Evolutionary conservation across 2,888 invertebrate genomes (phyloP), one percentile per base, ranked within the genome.

Genomic region (Calliphora vomitoria): DNA sequence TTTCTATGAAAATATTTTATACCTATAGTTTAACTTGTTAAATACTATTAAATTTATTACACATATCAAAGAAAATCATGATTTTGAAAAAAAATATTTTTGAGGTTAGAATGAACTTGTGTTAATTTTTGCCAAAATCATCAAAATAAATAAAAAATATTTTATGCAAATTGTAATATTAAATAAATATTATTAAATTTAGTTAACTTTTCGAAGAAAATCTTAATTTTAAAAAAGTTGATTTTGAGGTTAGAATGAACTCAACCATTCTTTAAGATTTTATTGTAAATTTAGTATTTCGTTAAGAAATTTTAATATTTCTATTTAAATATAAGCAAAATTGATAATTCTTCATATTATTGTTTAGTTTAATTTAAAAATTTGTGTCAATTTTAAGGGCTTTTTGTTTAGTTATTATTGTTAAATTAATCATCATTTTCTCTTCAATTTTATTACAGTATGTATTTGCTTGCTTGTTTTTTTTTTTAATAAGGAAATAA

Each of bases 401-500:
- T 31, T 62, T 62, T 75, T 62, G 25, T 62, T 62, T 53, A 11
- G 44, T 44, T 44, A 4, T 44, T 44, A 13, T 44, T 44, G 11
- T 41, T 18, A 47, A 72, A 53, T 44, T 66, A 64, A 79, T 79
- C 47, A 68, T 69, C 25, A 79, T 58, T 76, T 79, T 74, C 38
- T 47, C 50, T 84, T 74, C n/a, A 66, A 79, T 85, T 68, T 75
- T 69, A 41, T 69, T 44, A 10, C 18, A 50, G 41, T 31, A 3
- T 50, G 8, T 53, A 64, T 68, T 72, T 41, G 15, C 31, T 38
- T 31, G 8, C 4, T 50, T 79, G 2, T 60, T 71, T 53, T 18
- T 68, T n/a, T 25, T 58, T 85, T 87, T 87, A 93, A 93, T 93
- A 92, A 93, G 93, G 93, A 93, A 93, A 93, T 92, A 93, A 93